These are phyloP conservation scores for Anastrepha ludens DNA, from an alignment of 1,140 invertebrate species.

Conservation along the genomic window DNA sequence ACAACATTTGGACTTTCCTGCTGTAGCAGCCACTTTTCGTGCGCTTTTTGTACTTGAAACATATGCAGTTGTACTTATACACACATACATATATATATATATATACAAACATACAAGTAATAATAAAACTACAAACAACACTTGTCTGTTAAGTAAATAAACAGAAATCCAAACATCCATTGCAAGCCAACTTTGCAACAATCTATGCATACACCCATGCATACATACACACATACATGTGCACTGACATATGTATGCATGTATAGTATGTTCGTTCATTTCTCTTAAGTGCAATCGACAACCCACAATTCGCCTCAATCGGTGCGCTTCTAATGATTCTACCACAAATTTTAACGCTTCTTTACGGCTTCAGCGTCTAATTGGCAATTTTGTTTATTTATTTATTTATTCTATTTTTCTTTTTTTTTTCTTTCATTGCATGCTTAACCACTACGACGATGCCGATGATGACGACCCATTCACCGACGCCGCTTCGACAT, in stretches of 20 bases:
- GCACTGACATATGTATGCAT: not conserved
- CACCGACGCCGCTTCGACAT: constrained; percentile 35
- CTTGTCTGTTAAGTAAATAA: constrained; percentile 40
- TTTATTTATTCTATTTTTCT: constrained; percentile 21
- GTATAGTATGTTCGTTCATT: no score
- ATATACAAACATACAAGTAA: not conserved
- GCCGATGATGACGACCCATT: not conserved
- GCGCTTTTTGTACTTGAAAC: not conserved
- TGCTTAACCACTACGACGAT: not conserved
- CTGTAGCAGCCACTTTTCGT: not conserved
- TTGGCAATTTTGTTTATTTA: constrained; percentile 44
- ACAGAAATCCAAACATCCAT: not conserved
- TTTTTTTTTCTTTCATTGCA: constrained; percentile 27
- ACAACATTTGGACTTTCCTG: not conserved
- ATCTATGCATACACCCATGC: not conserved
- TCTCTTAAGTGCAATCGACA: not conserved
- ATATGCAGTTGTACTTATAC: not conserved
- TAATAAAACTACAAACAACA: constrained; percentile 17
- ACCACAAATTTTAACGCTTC: constrained; percentile 18
- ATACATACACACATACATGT: not conserved
- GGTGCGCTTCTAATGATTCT: constrained; percentile 42
- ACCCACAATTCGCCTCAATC: constrained; percentile 14
- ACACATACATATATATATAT: not conserved
- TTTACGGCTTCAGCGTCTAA: constrained; percentile 38
- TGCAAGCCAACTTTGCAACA: not conserved